Conservation (phyloP, 2,113 vertebrate genomes). For the Barnardius zonarius region DNA sequence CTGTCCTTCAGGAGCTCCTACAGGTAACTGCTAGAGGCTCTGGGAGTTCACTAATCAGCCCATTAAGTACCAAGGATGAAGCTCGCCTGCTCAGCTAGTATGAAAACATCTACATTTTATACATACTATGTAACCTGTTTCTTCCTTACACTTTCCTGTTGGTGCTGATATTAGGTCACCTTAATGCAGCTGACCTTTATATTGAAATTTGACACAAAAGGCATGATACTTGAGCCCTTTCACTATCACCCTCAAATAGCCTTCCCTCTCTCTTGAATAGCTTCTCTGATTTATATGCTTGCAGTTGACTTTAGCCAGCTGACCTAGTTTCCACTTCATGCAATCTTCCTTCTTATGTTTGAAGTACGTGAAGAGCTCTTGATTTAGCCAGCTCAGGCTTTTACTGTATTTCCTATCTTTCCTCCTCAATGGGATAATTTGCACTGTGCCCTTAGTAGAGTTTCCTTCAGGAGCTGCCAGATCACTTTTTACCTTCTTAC, state of each 20-base stretch:
- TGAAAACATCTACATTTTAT: background rate
- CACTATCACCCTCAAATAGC: background rate
- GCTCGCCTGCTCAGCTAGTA: background rate
- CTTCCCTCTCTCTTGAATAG: background rate
- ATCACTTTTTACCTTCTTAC: background rate
- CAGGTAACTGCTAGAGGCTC: background rate
- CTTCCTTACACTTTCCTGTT: background rate
- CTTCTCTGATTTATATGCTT: background rate
- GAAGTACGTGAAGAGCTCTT: background rate
- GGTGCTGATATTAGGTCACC: background rate
- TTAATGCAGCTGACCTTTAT: background rate
- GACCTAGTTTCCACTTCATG: constrained; percentile 7
- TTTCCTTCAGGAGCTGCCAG: background rate
- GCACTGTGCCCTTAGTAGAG: background rate
- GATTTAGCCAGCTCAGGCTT: background rate
- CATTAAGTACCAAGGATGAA: background rate
- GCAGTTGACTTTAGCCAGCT: background rate
- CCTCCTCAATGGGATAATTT: background rate
- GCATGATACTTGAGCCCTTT: background rate
- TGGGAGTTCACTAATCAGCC: background rate
- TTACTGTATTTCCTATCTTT: background rate
- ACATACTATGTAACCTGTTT: background rate
- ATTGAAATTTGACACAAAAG: background rate
- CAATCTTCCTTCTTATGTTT: background rate
- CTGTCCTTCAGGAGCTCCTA: background rate